These are phyloP conservation scores for Pogonocherus hispidulus DNA, from an alignment of 2,888 invertebrate species.

Conservation along the genomic window DNA sequence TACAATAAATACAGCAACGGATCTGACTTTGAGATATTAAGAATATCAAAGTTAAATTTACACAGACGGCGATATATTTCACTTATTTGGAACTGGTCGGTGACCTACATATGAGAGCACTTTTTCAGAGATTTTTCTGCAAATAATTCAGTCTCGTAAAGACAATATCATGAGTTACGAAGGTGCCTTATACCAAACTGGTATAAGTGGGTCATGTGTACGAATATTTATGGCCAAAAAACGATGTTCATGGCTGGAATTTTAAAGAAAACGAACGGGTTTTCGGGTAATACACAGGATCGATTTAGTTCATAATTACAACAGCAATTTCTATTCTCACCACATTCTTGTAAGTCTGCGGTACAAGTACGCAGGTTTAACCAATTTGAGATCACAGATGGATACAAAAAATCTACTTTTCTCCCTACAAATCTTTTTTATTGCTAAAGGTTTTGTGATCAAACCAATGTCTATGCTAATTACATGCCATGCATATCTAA, in stretches of 20 bases:
- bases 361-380: too few species aligned
- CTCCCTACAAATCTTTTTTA: too few species aligned
- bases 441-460: too few species aligned
- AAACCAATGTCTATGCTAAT: too few species aligned
- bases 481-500: too few species aligned
- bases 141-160: slow-evolving; percentile 14
- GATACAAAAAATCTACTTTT: too few species aligned
- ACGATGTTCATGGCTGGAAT: slow-evolving; percentile 1
- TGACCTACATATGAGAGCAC: slow-evolving; percentile 15
- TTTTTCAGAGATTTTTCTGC: slow-evolving; percentile 22
- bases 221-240: slow-evolving; percentile 12
- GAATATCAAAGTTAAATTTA: neutral
- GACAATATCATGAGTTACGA: slow-evolving; percentile 23
- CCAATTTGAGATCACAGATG: too few species aligned
- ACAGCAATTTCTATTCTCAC: too few species aligned
- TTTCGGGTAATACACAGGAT: neutral
- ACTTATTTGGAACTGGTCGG: slow-evolving; percentile 25
- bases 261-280: neutral
- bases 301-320: too few species aligned
- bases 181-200: slow-evolving; percentile 21
- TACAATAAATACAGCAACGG: neutral
- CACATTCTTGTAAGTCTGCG: too few species aligned
- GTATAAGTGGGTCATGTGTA: slow-evolving; percentile 18
- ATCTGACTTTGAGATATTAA: neutral
- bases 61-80: too few species aligned